Percentiles rank a stretch among this genome's conserved stretches.
phyloP scores from a whole-genome alignment of 2,113 vertebrate genomes.

The Eurypyga helias region DNA sequence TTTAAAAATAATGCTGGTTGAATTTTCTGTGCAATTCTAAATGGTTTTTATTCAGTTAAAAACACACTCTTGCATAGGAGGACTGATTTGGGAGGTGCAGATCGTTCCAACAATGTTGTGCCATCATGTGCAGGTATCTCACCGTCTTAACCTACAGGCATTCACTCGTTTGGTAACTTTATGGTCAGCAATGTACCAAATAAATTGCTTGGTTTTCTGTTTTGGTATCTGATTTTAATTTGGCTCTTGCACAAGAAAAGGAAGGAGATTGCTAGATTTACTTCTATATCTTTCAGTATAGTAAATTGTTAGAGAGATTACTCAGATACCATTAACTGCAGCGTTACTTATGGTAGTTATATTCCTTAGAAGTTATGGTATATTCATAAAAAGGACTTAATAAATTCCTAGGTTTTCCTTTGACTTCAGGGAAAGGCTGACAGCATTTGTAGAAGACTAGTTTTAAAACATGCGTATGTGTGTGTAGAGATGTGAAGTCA shows the following conservation, averaged over 20 bases:
- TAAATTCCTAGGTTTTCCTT: neutral
- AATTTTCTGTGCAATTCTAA: neutral
- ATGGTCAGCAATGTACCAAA: rapidly evolving
- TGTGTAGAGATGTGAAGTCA: neutral
- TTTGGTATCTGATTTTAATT: neutral
- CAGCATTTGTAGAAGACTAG: neutral
- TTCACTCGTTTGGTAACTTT: neutral
- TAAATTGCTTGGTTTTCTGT: neutral
- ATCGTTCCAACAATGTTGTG: rapidly evolving
- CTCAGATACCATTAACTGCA: neutral
- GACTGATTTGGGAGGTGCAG: rapidly evolving
- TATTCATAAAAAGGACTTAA: neutral
- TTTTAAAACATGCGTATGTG: rapidly evolving
- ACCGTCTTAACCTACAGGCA: neutral
- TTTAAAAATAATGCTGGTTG: neutral
- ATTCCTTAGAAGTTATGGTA: neutral
- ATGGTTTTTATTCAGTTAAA: neutral
- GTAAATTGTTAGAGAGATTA: neutral
- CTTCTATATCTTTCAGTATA: neutral
- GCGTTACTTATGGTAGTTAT: rapidly evolving
- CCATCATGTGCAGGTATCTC: neutral
- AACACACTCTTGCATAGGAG: neutral
- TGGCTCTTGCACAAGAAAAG: neutral
- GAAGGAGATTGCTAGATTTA: neutral
- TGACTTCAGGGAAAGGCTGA: neutral